phyloP scores from a whole-genome alignment of 1,140 invertebrate species.

The Drosophila lini region DNA sequence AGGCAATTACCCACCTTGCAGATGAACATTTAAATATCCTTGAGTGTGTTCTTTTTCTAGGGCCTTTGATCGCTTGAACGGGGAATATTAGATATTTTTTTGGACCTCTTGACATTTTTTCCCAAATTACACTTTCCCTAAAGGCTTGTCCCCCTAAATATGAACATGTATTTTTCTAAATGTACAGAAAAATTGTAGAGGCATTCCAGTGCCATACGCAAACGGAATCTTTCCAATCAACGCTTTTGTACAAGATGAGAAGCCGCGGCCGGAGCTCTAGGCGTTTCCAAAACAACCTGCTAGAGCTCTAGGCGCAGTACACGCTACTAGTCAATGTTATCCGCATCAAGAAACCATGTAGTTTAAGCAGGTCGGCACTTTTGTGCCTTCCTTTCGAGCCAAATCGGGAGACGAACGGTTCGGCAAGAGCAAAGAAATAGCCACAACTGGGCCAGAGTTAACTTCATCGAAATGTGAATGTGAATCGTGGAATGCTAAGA shows the following conservation, averaged over 20 bases:
- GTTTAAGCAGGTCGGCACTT: conserved; percentile 54
- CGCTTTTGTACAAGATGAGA: conserved; percentile 11
- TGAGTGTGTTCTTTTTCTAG: conserved; percentile 44
- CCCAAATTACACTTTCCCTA: not conserved
- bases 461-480: conserved; percentile 30
- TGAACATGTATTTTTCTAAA: conserved; percentile 54
- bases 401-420: not conserved
- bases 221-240: conserved; percentile 18
- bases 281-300: conserved; percentile 25
- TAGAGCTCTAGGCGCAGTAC: conserved; percentile 1
- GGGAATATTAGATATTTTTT: conserved; percentile 9
- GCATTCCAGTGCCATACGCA: conserved; percentile 64
- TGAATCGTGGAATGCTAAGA: conserved; percentile 23
- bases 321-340: conserved; percentile 28
- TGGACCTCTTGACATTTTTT: not conserved
- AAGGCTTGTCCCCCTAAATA: not conserved
- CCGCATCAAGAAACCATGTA: conserved; percentile 31
- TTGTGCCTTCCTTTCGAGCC: conserved; percentile 47
- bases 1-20: conserved; percentile 55
- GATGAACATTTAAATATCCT: conserved; percentile 46
- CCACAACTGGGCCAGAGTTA: conserved; percentile 18
- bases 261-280: conserved; percentile 6
- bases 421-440: not conserved
- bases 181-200: conserved; percentile 22
- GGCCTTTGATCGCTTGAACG: conserved; percentile 6